Base-by-base conservation (phyloP, 1,140 invertebrate species). In the Ceratina calcarata region DNA sequence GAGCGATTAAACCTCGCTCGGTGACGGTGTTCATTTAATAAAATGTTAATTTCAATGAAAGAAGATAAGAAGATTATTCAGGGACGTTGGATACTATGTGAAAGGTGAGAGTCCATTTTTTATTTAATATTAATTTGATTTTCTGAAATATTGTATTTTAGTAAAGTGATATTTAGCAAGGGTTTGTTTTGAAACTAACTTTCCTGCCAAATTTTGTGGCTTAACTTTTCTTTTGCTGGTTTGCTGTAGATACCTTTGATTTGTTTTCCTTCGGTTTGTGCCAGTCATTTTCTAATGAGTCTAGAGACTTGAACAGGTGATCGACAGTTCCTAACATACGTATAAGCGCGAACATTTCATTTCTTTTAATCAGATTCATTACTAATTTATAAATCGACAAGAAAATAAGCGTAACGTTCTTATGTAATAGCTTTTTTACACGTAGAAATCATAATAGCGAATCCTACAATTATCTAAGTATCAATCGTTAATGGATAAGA, bases 71-170 rank as follows among this genome's bases (percentile, higher is more conserved):
- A 77, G 84, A 85, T 16, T 66, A 37, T 32, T 13, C 61, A 24
- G 13, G 74, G 74, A 71, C 37, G 8, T 78, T 27, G 58, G 68
- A 72, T 27, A 57, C 27, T 61, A 62, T 62, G 18, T 6, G 0
- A 66, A 85, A 86, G 84, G 84, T 86, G 84, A 86, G 84, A 49
- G 58, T 78, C 3, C 12, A 55, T n/a, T 72, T 76, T 79, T 55
- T 58, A 8, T 81, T 15, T 60, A 72, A 53, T 60, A 20, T n/a
- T 55, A 72, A 65, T 84, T 73, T 81, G 53, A 60, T 75, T 77
- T 61, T 69, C 24, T 37, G 67, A 77, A 24, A 45, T 81, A 51
- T 49, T 81, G 22, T 81, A 80, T 75, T 20, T 49, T 61, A 76
- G 70, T 57, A 27, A 81, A 64, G 60, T 74, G 32, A 78, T 58